A percentile compares a stretch with the other conserved stretches of the same genome.
phyloP scores from a whole-genome alignment of 2,113 vertebrate genomes.

The Mormoops blainvillei region DNA sequence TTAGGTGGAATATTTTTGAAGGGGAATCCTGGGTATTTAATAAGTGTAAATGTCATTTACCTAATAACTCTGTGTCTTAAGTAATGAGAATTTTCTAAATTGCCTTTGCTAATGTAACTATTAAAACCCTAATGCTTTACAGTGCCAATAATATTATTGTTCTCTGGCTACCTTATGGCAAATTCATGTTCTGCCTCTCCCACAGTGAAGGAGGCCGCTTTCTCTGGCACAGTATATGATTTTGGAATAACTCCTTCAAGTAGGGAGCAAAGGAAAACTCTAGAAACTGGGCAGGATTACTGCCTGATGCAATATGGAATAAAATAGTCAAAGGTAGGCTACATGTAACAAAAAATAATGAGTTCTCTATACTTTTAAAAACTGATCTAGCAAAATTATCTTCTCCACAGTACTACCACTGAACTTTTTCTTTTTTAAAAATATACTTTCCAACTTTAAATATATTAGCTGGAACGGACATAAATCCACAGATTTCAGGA shows the following conservation, averaged over 20 bases:
- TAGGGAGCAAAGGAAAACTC: not conserved
- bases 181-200: not conserved
- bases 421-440: not conserved
- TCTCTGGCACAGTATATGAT: not conserved
- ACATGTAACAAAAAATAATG: not conserved
- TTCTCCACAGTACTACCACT: not conserved
- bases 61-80: not conserved
- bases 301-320: not conserved
- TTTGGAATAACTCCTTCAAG: not conserved
- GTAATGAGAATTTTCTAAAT: not conserved
- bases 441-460: not conserved
- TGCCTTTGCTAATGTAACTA: not conserved
- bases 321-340: not conserved
- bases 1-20: not conserved
- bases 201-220: not conserved
- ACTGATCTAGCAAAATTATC: not conserved
- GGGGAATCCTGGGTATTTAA: not conserved
- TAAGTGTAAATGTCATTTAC: not conserved
- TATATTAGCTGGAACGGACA: not conserved
- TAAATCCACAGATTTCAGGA: not conserved
- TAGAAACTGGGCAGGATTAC: not conserved
- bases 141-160: not conserved
- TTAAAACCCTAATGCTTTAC: not conserved
- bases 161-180: not conserved
- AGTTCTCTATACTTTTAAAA: not conserved